Evolutionary conservation across 1,140 invertebrate genomes (phyloP), one percentile per base, ranked within the genome.

Genomic region (Apis dorsata): DNA sequence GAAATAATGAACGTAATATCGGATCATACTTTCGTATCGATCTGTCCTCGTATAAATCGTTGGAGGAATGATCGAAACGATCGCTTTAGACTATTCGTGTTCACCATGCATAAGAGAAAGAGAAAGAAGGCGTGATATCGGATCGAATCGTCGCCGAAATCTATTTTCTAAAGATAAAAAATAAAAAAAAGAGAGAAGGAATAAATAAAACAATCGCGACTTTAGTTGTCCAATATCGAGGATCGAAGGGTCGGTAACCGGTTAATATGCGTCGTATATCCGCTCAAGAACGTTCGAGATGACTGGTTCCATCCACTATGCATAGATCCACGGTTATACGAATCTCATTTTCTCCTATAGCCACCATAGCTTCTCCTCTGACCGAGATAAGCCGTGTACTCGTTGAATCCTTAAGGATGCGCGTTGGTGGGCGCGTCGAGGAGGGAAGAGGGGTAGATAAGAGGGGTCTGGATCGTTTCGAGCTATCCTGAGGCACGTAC

Each of bases 331-430:
- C 44, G 76, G 83, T 83, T 83, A 88, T 85, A 81, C 87, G 87
- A 88, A 88, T 88, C 87, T 88, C 87, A 88, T 88, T 88, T 88
- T 88, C 87, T 83, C 76, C 86, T 88, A 88, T 80, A 65, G 84
- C 86, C 84, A 24, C 76, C 84, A 72, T 88, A 88, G 86, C 86
- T 88, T 81, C 84, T 88, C 81, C 72, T 76, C 75, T 69, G 77
- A 49, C 74, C 76, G 86, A 88, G 87, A 88, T 88, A 88, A 88
- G 87, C 86, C 86, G 83, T 87, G 86, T 83, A 83, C 72, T 72
- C 87, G 82, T 79, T 85, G 87, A 81, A 88, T 87, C 76, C 72
- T 85, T 85, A 88, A 88, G 86, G 77, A 88, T 85, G 79, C 83
- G 66, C 66, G 21, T 13, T 13, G 71, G 73, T 72, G 85, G 78